Evolutionary conservation across 2,797 vertebrate genomes (phyloP), one percentile per base, ranked within the genome.

Genomic region (Notolabrus celidotus): DNA sequence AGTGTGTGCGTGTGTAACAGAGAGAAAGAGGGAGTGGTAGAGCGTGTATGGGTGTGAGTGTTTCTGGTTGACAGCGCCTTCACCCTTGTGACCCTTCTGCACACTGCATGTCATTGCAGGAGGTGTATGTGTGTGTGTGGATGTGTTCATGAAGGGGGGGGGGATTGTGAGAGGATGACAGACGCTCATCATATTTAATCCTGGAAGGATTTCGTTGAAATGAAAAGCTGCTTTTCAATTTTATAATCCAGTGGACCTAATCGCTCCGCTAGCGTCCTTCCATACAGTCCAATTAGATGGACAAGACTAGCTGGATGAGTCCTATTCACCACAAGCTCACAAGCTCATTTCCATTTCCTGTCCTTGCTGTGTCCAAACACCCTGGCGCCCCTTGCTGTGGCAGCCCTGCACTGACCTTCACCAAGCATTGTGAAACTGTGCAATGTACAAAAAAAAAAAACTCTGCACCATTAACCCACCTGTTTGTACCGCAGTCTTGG

Each of bases 141-240:
- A 50, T 60, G 69, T 43, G 38, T 68, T 76, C 73, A 61, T 74
- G 67, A 66, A 19, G 34, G 17, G 27, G 23, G 27, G 52, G 52
- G 22, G 59, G 62, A 70, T 53, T 74, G 69, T 59, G 84, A 82
- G 79, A 67, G 74, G 58, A 56, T 89, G 89, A 92, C 92, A 92
- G 91, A 91, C 74, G 90, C 74, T 91, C 88, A 88, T 91, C 89
- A 90, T 91, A 86, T 90, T 91, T 92, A 93, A 92, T 93, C 92
- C 89, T 63, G 68, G 51, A 80, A 85, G 88, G 90, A 93, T 92
- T 93, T 91, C 42, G 69, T 75, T 77, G 79, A 92, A 89, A 91
- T 90, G 87, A 91, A 93, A 93, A 93, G 90, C 90, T 87, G 91
- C 90, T 93, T 93, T 92, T 91, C 84, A 92, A 87, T 92, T 90